These are phyloP conservation scores for Pterocles gutturalis DNA, from an alignment of 2,113 vertebrate genomes.

Conservation along the genomic window DNA sequence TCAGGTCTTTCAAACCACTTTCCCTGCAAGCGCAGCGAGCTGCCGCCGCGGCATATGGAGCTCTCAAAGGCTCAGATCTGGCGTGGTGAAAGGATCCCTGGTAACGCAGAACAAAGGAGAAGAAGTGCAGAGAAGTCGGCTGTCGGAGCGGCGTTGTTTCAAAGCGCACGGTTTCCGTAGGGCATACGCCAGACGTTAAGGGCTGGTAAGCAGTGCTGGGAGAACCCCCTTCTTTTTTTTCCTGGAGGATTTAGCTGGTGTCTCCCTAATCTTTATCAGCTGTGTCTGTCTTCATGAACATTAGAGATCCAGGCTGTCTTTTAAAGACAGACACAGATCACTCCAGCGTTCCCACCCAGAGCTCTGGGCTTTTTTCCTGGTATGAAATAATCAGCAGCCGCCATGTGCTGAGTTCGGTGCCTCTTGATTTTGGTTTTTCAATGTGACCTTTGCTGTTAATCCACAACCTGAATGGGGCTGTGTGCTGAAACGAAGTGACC, in stretches of 20 bases:
- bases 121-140: background rate
- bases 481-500: constrained; percentile 1
- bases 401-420: background rate
- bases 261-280: constrained; percentile 33
- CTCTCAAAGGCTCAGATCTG: background rate
- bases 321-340: background rate
- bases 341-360: background rate
- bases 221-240: background rate
- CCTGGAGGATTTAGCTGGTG: background rate
- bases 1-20: background rate
- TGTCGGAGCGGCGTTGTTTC: background rate
- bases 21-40: background rate
- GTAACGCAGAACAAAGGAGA: constrained; percentile 20
- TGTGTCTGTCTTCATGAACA: background rate
- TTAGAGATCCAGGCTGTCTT: background rate
- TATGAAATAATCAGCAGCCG: background rate
- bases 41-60: background rate
- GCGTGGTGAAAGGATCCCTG: background rate
- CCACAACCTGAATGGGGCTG: background rate
- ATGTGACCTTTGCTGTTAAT: constrained; percentile 61
- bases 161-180: background rate
- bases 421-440: constrained; percentile 28
- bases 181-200: background rate
- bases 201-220: background rate
- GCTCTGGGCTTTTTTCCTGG: background rate